Conservation (phyloP, 2,113 vertebrate genomes). For the Tetrax tetrax region DNA sequence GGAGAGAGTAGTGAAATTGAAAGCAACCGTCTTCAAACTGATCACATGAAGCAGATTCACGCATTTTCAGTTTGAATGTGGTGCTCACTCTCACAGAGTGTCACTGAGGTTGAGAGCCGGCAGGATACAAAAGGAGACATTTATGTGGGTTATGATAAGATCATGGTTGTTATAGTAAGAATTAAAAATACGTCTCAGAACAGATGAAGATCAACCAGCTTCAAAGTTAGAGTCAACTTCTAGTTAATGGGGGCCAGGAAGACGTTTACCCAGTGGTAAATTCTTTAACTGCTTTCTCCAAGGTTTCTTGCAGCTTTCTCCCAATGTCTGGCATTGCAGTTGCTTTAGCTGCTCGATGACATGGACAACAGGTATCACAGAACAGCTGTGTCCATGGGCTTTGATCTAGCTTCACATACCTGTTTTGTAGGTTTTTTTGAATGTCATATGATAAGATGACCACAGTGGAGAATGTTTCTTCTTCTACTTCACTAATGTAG, state of each 20-base stretch:
- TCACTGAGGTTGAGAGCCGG: neutral
- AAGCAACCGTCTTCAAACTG: neutral
- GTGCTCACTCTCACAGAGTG: neutral
- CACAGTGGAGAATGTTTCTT: neutral
- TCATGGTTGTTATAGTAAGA: neutral
- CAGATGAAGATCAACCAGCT: neutral
- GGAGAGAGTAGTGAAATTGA: neutral
- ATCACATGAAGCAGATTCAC: neutral
- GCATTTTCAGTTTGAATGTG: neutral
- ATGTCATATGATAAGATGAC: neutral
- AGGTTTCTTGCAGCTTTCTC: neutral
- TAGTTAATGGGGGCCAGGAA: neutral
- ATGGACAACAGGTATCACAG: neutral
- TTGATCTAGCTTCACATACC: neutral
- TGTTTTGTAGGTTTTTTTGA: neutral
- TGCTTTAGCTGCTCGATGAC: neutral
- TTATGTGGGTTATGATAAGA: neutral
- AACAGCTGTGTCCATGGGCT: neutral
- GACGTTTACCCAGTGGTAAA: neutral
- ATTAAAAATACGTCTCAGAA: conserved; percentile 2
- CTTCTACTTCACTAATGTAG: neutral
- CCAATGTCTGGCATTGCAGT: neutral
- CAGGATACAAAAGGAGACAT: neutral
- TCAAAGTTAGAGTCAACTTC: neutral
- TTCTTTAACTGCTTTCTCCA: neutral